phyloP scores from a whole-genome alignment of 2,888 invertebrate species.

The Polia nebulosa region DNA sequence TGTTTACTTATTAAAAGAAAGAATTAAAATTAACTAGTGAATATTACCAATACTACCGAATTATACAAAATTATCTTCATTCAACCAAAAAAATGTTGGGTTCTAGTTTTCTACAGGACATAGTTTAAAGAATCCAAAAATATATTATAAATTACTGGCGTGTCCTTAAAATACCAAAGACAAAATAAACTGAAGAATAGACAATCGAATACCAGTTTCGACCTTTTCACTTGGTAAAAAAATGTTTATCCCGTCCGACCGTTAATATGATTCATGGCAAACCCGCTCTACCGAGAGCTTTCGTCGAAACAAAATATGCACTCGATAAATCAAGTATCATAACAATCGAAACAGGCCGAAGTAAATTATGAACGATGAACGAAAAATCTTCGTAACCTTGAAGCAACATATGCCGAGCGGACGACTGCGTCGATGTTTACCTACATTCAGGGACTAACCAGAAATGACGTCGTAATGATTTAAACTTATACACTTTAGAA shows the following conservation, averaged over 20 bases:
- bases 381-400: constrained; percentile 75
- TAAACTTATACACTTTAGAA: constrained; percentile 60
- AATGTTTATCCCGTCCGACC: constrained; percentile 74
- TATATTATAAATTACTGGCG: neutral
- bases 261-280: constrained; percentile 82
- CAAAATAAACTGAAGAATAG: constrained; percentile 56
- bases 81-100: constrained; percentile 8
- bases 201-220: constrained; percentile 67
- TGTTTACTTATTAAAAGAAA: neutral
- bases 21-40: no score
- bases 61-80: neutral
- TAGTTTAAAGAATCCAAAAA: no score
- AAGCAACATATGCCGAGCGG: constrained; percentile 62
- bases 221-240: constrained; percentile 71
- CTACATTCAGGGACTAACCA: constrained; percentile 66
- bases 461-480: constrained; percentile 65
- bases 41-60: neutral
- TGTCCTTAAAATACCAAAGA: neutral
- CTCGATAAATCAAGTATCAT: constrained; percentile 85
- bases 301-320: constrained; percentile 80
- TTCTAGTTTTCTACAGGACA: no score
- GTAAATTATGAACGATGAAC: constrained; percentile 73
- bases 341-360: constrained; percentile 76
- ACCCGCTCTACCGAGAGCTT: constrained; percentile 73
- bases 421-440: constrained; percentile 60